A percentile compares a stretch with the other conserved stretches of the same genome.
These are phyloP conservation scores for Numenius arquata DNA, from an alignment of 2,113 vertebrate species.

Conservation along the genomic window DNA sequence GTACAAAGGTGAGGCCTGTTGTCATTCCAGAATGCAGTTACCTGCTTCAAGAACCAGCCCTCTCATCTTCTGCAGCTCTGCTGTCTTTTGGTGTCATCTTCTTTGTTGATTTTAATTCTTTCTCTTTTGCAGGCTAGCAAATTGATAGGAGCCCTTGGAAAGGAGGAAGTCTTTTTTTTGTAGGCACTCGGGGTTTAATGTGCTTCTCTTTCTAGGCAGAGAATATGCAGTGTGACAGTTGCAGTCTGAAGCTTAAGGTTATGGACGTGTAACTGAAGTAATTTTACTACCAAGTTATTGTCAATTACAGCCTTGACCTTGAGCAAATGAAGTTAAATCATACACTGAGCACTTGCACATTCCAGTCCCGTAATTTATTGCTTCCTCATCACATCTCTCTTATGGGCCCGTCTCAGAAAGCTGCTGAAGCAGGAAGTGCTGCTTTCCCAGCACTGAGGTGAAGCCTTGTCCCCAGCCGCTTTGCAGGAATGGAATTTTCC, in stretches of 20 bases:
- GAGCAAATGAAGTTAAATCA: background rate
- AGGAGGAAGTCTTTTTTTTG: background rate
- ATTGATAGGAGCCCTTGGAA: background rate
- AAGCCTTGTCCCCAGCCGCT: background rate
- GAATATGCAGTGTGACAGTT: background rate
- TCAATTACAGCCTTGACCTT: constrained; percentile 25
- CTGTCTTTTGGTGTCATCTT: background rate
- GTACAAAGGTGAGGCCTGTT: constrained; percentile 89
- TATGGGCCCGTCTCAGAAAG: background rate
- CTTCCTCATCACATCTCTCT: background rate
- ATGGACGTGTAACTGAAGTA: background rate
- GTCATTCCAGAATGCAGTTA: background rate
- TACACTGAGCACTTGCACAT: background rate
- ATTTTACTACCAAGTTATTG: background rate
- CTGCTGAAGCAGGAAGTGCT: constrained; percentile 9
- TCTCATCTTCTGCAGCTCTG: background rate
- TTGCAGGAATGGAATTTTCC: constrained; percentile 45
- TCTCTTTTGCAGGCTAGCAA: background rate
- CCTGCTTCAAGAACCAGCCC: background rate
- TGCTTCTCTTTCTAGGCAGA: background rate
- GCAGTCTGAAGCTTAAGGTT: background rate
- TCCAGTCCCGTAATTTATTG: background rate
- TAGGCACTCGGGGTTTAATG: background rate
- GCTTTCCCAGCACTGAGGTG: background rate
- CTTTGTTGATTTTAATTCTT: background rate